Percentiles rank a stretch among this genome's conserved stretches.
Evolutionary conservation across 2,888 invertebrate genomes (phyloP).

Genomic region (Campaea margaritaria): DNA sequence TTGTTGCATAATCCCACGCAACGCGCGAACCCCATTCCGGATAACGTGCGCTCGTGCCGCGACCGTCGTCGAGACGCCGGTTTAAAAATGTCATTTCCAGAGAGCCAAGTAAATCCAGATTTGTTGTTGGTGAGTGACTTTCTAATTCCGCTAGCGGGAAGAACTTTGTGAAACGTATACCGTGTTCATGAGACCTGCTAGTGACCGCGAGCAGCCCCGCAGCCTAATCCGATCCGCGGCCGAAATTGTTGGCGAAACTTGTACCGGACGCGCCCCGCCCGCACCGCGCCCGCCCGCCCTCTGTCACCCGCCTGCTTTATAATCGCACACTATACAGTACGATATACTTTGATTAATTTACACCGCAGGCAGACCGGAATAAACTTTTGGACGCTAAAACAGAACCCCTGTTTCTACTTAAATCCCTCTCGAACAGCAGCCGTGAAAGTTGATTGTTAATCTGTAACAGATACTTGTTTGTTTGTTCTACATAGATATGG

Average conservation of each 20-base stretch:
- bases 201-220: slow-evolving; percentile 74
- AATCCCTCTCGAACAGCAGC: slow-evolving; percentile 64
- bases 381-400: slow-evolving; percentile 77
- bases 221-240: slow-evolving; percentile 78
- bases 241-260: slow-evolving; percentile 75
- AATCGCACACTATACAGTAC: slow-evolving; percentile 68
- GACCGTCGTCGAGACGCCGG: slow-evolving; percentile 60
- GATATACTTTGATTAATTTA: slow-evolving; percentile 81
- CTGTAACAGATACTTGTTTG: slow-evolving; percentile 65
- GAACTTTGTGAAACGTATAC: slow-evolving; percentile 84
- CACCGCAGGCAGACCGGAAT: slow-evolving; percentile 71
- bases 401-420: slow-evolving; percentile 72
- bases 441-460: slow-evolving; percentile 73
- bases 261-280: slow-evolving; percentile 56
- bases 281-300: slow-evolving; percentile 37
- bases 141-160: slow-evolving; percentile 75
- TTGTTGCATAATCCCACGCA: slow-evolving; percentile 75
- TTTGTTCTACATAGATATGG: slow-evolving; percentile 52
- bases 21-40: slow-evolving; percentile 59
- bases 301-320: slow-evolving; percentile 65
- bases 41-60: slow-evolving; percentile 62
- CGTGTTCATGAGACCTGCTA: slow-evolving; percentile 77
- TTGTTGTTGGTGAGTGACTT: slow-evolving; percentile 81
- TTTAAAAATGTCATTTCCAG: slow-evolving; percentile 79
- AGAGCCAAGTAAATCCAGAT: slow-evolving; percentile 77